Percentiles rank a stretch among this genome's conserved stretches.
These are phyloP conservation scores for Ispidina lecontei DNA, from an alignment of 2,797 vertebrate species.

Conservation along the genomic window DNA sequence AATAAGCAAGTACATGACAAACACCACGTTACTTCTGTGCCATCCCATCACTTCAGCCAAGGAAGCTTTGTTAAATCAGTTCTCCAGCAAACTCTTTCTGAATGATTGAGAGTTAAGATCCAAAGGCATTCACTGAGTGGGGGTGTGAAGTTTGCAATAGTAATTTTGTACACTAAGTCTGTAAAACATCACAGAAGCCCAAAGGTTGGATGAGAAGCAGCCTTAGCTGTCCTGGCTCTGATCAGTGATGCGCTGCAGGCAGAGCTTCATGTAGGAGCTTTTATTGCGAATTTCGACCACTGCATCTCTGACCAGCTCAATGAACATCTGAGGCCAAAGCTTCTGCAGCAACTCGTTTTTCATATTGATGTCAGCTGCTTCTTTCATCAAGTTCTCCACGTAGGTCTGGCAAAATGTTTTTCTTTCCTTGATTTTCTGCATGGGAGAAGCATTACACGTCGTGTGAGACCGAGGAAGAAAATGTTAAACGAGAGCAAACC, in stretches of 20 bases:
- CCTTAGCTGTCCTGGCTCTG: conserved; percentile 64
- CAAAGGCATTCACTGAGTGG: not conserved
- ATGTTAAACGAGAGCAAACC: not conserved
- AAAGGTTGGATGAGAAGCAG: not conserved
- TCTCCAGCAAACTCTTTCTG: not conserved
- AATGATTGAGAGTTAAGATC: not conserved
- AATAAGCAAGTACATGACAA: not conserved
- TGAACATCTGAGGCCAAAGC: conserved; percentile 95
- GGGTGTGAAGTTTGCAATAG: not conserved
- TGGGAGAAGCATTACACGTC: not conserved
- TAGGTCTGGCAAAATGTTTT: conserved; percentile 85
- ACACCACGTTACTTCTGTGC: not conserved
- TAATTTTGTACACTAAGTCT: not conserved
- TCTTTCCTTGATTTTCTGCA: conserved; percentile 80
- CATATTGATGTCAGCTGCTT: conserved; percentile 89
- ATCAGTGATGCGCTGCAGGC: conserved; percentile 83
- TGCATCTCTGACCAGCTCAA: conserved; percentile 93
- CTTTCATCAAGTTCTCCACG: conserved; percentile 86
- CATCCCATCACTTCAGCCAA: not conserved
- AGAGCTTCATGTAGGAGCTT: conserved; percentile 86
- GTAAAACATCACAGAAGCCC: not conserved
- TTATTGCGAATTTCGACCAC: conserved; percentile 91
- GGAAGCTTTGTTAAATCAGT: not conserved
- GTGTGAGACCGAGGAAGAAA: not conserved
- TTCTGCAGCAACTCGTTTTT: conserved; percentile 93